A percentile compares a stretch with the other conserved stretches of the same genome.
Conservation (phyloP, 2,113 vertebrate genomes). For the Noctilio leporinus region DNA sequence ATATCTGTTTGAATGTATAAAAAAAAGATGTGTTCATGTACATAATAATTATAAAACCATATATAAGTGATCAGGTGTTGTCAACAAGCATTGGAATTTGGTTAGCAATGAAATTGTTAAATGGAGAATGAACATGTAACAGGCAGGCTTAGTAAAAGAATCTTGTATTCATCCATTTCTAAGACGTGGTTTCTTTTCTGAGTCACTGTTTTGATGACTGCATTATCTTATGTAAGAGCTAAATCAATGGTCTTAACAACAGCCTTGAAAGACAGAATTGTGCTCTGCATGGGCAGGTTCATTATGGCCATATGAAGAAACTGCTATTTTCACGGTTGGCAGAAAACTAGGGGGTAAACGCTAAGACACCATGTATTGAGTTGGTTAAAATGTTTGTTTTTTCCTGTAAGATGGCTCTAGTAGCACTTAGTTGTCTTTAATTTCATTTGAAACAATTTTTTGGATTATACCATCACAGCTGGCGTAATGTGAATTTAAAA, state of each 20-base stretch:
- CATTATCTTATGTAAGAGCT: background rate
- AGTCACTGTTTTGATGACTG: background rate
- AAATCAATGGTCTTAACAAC: background rate
- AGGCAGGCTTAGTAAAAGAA: background rate
- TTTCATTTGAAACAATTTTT: too few relatives aligned
- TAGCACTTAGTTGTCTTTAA: too few relatives aligned
- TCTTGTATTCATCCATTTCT: background rate
- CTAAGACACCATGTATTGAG: background rate
- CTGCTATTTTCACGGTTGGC: background rate
- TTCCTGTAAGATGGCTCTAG: too few relatives aligned
- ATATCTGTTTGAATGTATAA: background rate
- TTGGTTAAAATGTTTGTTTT: too few relatives aligned
- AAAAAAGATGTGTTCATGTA: background rate
- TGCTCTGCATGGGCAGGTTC: background rate
- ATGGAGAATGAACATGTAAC: background rate
- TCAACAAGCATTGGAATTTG: background rate
- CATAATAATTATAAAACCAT: background rate
- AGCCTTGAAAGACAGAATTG: background rate
- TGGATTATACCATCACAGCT: too few relatives aligned
- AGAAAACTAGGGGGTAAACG: background rate
- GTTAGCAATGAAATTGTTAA: background rate
- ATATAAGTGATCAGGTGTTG: background rate
- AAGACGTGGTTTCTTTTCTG: background rate
- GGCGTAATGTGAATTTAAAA: too few relatives aligned
- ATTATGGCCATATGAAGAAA: background rate